Base-by-base conservation (phyloP, 2,888 invertebrate genomes). In the Branchipolynoe longqiensis region DNA sequence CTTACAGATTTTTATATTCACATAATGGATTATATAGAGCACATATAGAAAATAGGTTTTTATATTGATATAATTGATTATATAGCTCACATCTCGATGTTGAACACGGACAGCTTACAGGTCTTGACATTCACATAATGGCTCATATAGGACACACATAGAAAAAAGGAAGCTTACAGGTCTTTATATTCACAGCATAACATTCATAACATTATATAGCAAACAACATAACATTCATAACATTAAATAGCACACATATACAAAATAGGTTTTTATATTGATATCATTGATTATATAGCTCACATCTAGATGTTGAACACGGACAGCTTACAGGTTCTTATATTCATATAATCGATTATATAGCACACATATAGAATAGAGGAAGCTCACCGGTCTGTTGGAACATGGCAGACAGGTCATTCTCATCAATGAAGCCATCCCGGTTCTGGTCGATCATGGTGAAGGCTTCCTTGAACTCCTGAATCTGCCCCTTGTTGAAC, bases 381-480 rank as follows among this genome's bases (percentile, higher is more conserved):
- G n/a, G n/a, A n/a, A 12, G 31, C 92, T 90, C 89, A 93, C 94
- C 95, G 90, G 95, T 92, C 87, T 94, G 94, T 87, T 94, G 94
- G 90, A 94, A 95, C 90, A 95, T 94, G 90, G 94, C 94, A 89
- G 93, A 94, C 87, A 95, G 92, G 91, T 95, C 95, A 85, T 92
- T 91, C 89, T 94, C 92, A 90, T 93, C 93, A 87, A 95, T 94
- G 89, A 95, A 91, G 40, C 95, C 94, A 88, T 95, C 95, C 90
- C 95, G 93, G 92, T 95, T 94, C 91, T 94, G 94, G 91, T 95
- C 95, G 90, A 95, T 95, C 94, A 95, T 94, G 87, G 94, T 94
- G 93, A 95, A 95, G 88, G 95, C 95, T 93, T 95, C 95, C 93
- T 95, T 95, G 93, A 94, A 94, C 91, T 95, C 94, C 91, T 95